A percentile compares a stretch with the other conserved stretches of the same genome.
phyloP scores from a whole-genome alignment of 2,113 vertebrate genomes.

The Trematomus loennbergii region DNA sequence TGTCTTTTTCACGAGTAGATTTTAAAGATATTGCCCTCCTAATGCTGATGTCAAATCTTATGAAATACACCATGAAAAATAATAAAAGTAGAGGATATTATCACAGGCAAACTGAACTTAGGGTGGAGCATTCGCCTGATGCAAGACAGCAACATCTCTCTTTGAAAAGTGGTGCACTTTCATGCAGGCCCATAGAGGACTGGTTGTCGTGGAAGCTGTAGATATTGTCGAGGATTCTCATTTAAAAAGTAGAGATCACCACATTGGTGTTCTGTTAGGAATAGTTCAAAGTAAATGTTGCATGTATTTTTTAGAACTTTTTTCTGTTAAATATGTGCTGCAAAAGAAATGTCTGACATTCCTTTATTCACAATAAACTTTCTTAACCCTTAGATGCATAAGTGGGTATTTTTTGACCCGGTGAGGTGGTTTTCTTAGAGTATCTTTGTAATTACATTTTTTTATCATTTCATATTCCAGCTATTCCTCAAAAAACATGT shows the following conservation, averaged over 20 bases:
- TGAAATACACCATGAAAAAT: constrained; percentile 23
- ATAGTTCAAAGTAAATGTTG: no score
- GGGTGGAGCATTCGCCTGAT: constrained; percentile 34
- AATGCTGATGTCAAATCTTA: constrained; percentile 27
- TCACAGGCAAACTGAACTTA: constrained; percentile 31
- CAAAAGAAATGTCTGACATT: no score
- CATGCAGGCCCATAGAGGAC: neutral
- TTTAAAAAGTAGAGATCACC: neutral
- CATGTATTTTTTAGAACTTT: no score
- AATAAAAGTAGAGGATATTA: constrained; percentile 54
- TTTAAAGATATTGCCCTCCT: constrained; percentile 17
- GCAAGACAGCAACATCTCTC: constrained; percentile 34
- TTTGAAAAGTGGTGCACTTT: constrained; percentile 27
- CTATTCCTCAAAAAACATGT: no score
- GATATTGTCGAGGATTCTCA: neutral
- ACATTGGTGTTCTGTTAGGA: no score
- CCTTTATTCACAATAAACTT: no score
- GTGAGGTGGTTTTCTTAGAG: no score
- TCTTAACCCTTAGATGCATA: no score
- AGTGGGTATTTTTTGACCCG: no score
- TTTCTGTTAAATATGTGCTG: no score
- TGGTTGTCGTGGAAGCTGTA: constrained; percentile 13
- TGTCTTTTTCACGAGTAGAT: constrained; percentile 40
- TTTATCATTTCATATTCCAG: no score
- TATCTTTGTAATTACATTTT: no score